phyloP scores from a whole-genome alignment of 2,113 vertebrate genomes.

The Eurystomus gularis region DNA sequence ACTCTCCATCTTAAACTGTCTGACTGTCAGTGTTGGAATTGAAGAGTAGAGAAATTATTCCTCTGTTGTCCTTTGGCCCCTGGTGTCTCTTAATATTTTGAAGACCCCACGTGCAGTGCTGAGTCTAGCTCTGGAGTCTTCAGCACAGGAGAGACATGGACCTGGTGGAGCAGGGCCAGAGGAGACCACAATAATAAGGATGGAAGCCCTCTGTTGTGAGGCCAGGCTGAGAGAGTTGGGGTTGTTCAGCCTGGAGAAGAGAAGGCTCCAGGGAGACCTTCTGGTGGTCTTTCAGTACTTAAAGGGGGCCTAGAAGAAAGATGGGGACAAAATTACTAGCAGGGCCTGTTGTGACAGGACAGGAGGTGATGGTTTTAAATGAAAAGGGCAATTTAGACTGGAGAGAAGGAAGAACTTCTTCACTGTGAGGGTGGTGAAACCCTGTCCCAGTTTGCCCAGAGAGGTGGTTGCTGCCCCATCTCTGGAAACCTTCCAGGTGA shows the following conservation, averaged over 20 bases:
- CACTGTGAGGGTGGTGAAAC: neutral
- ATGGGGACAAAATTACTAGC: no score
- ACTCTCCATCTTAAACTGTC: fast-evolving
- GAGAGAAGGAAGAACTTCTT: neutral
- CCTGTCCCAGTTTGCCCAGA: neutral
- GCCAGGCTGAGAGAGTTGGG: no score
- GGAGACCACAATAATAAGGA: no score
- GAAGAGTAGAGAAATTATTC: neutral
- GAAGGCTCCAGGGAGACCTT: no score
- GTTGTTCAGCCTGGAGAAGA: no score
- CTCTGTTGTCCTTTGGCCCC: neutral
- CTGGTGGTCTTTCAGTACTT: no score
- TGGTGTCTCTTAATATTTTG: neutral
- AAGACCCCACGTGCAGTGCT: no score
- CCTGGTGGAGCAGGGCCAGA: no score
- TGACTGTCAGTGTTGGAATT: neutral
- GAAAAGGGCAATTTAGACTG: neutral
- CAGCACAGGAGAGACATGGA: no score
- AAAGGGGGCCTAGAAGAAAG: no score
- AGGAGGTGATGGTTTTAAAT: neutral
- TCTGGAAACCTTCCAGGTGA: neutral
- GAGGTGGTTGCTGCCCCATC: neutral
- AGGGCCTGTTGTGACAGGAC: neutral
- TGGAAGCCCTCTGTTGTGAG: no score
- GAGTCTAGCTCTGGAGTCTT: no score